These are phyloP conservation scores for Pteronotus mesoamericanus DNA, from an alignment of 2,797 vertebrate genomes.

Conservation along the genomic window DNA sequence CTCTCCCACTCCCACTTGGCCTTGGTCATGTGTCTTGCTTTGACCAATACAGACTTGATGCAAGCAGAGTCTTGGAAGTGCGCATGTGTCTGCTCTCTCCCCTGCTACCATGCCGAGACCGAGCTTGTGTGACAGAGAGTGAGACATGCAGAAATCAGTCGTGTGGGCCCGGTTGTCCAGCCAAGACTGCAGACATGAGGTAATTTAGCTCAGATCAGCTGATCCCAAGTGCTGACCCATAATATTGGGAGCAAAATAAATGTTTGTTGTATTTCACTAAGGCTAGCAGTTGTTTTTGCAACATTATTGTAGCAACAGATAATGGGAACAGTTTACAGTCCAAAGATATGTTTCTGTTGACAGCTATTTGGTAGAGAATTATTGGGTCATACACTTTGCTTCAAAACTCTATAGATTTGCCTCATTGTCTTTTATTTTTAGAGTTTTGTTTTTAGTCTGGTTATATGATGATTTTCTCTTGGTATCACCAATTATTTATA, in stretches of 20 bases:
- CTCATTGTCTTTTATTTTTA: neutral
- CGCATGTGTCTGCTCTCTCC: neutral
- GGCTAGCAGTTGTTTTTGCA: neutral
- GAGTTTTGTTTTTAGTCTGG: conserved; percentile 31
- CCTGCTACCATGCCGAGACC: neutral
- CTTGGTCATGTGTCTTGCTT: neutral
- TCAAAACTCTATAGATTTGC: conserved; percentile 40
- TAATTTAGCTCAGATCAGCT: neutral
- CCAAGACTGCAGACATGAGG: neutral
- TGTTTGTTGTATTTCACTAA: neutral
- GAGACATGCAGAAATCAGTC: neutral
- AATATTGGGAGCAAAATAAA: neutral
- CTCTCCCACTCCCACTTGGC: neutral
- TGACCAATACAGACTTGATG: neutral
- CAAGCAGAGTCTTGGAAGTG: neutral
- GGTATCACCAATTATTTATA: neutral
- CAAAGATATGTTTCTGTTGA: conserved; percentile 39
- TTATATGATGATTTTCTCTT: conserved; percentile 19
- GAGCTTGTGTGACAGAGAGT: neutral
- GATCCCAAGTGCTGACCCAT: neutral
- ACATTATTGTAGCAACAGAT: conserved; percentile 1
- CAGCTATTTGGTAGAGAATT: conserved; percentile 37
- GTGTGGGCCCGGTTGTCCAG: neutral
- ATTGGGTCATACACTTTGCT: neutral
- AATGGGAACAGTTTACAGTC: neutral